These are phyloP conservation scores for Ricordea florida DNA, from an alignment of 92 coral and sea anemone genomes.

Conservation along the genomic window DNA sequence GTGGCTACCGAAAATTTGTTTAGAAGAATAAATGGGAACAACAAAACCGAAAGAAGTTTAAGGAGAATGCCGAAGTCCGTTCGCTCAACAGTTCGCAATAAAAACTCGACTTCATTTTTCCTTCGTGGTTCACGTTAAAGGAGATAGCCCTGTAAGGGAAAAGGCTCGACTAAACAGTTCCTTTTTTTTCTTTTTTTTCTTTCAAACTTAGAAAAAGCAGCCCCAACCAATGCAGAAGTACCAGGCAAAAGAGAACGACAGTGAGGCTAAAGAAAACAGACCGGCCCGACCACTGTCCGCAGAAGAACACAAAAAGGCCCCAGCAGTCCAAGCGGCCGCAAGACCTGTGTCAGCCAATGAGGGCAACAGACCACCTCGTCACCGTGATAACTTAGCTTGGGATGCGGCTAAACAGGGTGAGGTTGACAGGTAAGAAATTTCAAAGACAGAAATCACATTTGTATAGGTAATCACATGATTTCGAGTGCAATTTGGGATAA, in stretches of 20 bases:
- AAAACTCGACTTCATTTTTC: too few species aligned
- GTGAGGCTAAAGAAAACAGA: conserved; percentile 59
- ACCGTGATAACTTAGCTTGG: conserved; percentile 79
- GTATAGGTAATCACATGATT: too few species aligned
- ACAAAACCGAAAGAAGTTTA: too few species aligned
- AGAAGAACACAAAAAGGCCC: conserved; percentile 43
- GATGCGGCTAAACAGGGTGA: conserved; percentile 95
- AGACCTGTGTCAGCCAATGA: conserved; percentile 88
- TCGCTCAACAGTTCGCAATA: too few species aligned
- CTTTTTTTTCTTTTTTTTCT: neutral
- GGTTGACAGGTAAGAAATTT: conserved; percentile 62
- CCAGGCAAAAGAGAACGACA: conserved; percentile 56
- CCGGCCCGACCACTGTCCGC: conserved; percentile 69
- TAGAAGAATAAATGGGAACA: too few species aligned
- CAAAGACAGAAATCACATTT: neutral
- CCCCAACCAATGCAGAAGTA: conserved; percentile 89
- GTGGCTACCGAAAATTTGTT: too few species aligned
- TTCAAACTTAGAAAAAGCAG: conserved; percentile 78
- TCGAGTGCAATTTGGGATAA: too few species aligned
- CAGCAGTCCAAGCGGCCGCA: conserved; percentile 33
- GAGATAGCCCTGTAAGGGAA: too few species aligned
- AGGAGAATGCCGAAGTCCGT: too few species aligned
- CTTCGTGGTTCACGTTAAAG: too few species aligned
- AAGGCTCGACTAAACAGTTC: too few species aligned
- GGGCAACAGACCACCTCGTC: conserved; percentile 63